Conservation (phyloP, 2,888 invertebrate genomes). For the Gasteruption jaculator region DNA sequence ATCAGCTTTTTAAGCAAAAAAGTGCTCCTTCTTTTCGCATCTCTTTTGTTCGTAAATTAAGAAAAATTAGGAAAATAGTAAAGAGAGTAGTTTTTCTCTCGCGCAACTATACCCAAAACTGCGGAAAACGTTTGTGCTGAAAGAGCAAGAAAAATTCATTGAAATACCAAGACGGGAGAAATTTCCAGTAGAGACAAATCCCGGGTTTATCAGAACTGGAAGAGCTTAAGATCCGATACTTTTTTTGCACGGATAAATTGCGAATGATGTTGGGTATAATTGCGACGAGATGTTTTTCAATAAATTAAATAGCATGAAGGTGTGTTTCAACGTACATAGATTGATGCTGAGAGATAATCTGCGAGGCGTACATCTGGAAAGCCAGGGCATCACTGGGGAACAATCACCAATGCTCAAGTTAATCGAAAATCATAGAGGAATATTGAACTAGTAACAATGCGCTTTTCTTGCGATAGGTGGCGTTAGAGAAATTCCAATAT, state of each 20-base stretch:
- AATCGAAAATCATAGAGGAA: constrained; percentile 32
- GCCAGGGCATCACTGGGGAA: constrained; percentile 93
- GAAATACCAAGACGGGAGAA: too few relatives aligned
- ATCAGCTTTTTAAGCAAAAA: too few relatives aligned
- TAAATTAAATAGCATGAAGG: constrained; percentile 48
- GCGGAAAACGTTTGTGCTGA: too few relatives aligned
- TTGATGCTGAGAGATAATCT: constrained; percentile 89
- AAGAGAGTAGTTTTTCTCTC: not conserved
- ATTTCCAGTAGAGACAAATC: too few relatives aligned
- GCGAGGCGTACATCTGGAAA: constrained; percentile 91
- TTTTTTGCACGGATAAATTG: not conserved
- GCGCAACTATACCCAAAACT: not conserved
- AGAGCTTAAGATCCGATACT: too few relatives aligned
- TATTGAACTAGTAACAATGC: not conserved
- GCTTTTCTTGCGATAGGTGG: not conserved
- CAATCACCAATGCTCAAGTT: constrained; percentile 53
- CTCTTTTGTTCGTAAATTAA: constrained; percentile 23
- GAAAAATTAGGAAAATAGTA: constrained; percentile 14
- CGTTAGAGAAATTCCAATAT: too few relatives aligned
- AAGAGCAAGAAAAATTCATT: too few relatives aligned
- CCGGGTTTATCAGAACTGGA: too few relatives aligned
- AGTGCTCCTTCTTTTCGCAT: constrained; percentile 32
- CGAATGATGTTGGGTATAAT: constrained; percentile 42
- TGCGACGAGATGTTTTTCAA: constrained; percentile 42
- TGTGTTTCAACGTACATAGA: constrained; percentile 83